Percentiles rank a stretch among this genome's conserved stretches.
Evolutionary conservation across 2,888 invertebrate species (phyloP).

Genomic region (Ennomos quercinarius): DNA sequence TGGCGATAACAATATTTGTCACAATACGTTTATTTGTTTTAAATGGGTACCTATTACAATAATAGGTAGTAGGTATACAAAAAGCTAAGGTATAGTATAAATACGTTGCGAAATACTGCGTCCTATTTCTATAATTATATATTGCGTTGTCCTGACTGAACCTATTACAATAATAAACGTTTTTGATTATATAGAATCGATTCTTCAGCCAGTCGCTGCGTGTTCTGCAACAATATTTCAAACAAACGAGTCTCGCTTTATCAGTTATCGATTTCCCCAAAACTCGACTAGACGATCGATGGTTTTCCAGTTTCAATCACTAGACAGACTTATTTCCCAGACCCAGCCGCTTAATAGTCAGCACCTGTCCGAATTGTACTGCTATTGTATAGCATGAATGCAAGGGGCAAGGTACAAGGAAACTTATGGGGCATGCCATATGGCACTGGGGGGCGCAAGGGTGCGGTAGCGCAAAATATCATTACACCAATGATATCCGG

Average conservation of each 20-base stretch:
- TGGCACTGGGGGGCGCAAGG: slow-evolving; percentile 40
- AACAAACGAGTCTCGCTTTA: not conserved
- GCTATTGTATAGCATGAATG: slow-evolving; percentile 3
- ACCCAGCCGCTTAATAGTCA: slow-evolving; percentile 3
- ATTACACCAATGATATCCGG: slow-evolving; percentile 22
- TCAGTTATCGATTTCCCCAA: not conserved
- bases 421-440: slow-evolving; percentile 48
- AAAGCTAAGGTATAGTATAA: too few species aligned
- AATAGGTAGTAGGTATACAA: too few species aligned
- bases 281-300: not conserved
- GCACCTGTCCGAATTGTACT: slow-evolving; percentile 16
- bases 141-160: too few species aligned
- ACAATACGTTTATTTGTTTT: too few species aligned
- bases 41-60: too few species aligned
- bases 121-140: too few species aligned
- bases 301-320: not conserved
- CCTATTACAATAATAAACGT: too few species aligned
- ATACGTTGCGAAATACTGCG: too few species aligned
- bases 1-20: too few species aligned
- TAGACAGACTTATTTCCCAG: not conserved
- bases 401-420: slow-evolving; percentile 27
- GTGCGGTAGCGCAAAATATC: slow-evolving; percentile 32
- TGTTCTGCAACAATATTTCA: too few species aligned
- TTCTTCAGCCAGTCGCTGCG: too few species aligned
- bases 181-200: too few species aligned